Evolutionary conservation across 2,888 invertebrate species (phyloP), one percentile per base, ranked within the genome.

Genomic region (Cataglyphis rosenhaueri): DNA sequence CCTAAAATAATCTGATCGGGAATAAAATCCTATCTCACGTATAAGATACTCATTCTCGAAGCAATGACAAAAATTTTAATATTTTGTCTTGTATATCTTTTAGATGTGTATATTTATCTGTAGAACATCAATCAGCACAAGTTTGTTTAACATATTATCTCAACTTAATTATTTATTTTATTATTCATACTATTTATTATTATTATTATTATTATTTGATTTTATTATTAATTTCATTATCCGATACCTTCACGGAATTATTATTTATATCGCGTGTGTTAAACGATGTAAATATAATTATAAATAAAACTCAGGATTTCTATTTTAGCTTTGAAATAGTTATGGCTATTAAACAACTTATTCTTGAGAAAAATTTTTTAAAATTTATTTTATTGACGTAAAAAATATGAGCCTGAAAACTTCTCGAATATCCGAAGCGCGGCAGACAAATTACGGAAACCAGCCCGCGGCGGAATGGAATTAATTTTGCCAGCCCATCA

Each of bases 1-100:
- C 29, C 55, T 32, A 83, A 84, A 82, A 84, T 75, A 75, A 84
- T 81, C 66, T 64, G 79, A 85, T 82, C 61, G 73, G 48, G 70
- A 55, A 48, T 83, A 18, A 74, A 78, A 48, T 73, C 41, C 18
- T 29, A 29, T 62, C 18, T n/a, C n/a, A 48, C 35, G 61, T 35
- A 35, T 25, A 59, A 52, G n/a, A 52, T 21, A 41, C 32, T 35
- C 3, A 10, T 32, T 70, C 2, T 61, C 70, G 32, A 70, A 70
- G 18, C 4, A 59, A 78, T 70, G 70, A 0, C 18, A 3, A 65
- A 65, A 12, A 55, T 15, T 66, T 74, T 61, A 57, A 25, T 25
- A 6, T 44, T 6, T 12, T 57, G 29, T 44, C 61, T 18, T 15
- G 5, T 65, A 64, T 18, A 6, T 55, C 18, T 55, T 18, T 2